Evolutionary conservation across 2,113 vertebrate genomes (phyloP).

Genomic region (Callaeas wilsoni): DNA sequence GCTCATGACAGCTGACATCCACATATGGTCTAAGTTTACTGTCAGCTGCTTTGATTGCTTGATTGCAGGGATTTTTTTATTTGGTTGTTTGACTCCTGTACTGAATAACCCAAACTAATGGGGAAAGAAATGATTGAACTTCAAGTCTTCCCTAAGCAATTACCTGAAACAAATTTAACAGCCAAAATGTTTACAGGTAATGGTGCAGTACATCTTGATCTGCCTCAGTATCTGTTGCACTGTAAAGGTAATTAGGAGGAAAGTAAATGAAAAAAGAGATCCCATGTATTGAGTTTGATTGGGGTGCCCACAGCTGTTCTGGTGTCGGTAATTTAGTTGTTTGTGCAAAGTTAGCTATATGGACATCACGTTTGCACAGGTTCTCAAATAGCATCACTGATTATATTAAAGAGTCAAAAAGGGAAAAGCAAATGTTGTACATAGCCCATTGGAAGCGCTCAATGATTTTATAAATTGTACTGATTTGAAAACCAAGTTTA

Average conservation of each 20-base stretch:
- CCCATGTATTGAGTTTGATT: not conserved
- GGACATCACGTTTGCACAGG: not conserved
- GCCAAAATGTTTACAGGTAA: not conserved
- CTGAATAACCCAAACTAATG: not conserved
- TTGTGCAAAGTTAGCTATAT: not conserved
- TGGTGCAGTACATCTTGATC: not conserved
- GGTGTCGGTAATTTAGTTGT: not conserved
- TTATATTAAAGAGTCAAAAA: not conserved
- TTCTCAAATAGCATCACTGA: not conserved
- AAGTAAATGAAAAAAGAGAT: not conserved
- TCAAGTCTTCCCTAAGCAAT: not conserved
- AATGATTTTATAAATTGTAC: not conserved
- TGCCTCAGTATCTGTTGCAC: not conserved
- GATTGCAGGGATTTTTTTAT: not conserved
- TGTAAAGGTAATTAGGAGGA: not conserved
- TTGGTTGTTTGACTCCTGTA: not conserved
- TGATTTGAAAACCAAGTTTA: not conserved
- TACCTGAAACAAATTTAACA: not conserved
- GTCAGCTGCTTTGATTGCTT: not conserved
- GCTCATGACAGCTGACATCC: not conserved
- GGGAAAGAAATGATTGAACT: not conserved
- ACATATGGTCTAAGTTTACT: not conserved
- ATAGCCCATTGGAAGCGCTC: not conserved
- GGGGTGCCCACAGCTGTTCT: not conserved
- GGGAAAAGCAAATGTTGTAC: not conserved